Evolutionary conservation across 2,797 vertebrate species (phyloP), one percentile per base, ranked within the genome.

Genomic region (Chaunax sp.): DNA sequence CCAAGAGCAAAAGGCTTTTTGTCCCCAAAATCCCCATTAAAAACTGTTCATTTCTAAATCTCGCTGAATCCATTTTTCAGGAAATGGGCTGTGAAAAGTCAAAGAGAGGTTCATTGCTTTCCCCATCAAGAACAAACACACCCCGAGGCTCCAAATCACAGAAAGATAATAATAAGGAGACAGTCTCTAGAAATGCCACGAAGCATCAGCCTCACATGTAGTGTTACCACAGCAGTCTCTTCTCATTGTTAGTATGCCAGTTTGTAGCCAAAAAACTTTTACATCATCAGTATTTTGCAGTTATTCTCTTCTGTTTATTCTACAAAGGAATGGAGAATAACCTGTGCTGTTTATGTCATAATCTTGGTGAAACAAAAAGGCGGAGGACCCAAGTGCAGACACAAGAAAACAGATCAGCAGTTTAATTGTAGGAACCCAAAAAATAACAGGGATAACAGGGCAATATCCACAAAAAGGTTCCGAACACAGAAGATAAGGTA

Each of bases 71-170:
- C 19, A 70, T 72, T 78, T 81, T 77, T 50, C 16, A 23, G 50
- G 68, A 82, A 88, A 88, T 89, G 82, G 71, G 30, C 80, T 77
- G 78, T 80, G 52, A 57, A 77, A 64, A 81, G 72, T 77, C 59
- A 41, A 7, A 62, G 62, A 41, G 57, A 81, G 77, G 64, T 69
- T 90, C 80, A 84, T 82, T 86, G 74, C 68, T 72, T 76, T 75
- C 55, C 22, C 62, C 61, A 38, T 63, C 33, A 40, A 80, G 72
- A 67, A 50, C 75, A 82, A 83, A 86, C 72, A 51, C 44, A 61
- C 58, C 85, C 78, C 0, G 37, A 63, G 70, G 83, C 80, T 64
- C 37, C 8, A 70, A 73, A 75, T 79, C 38, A 56, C 18, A 62
- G 52, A 72, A 26, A 59, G 55, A 60, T 18, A 33, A 83, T 69